Evolutionary conservation across 2,888 invertebrate species (phyloP).

Genomic region (Litoditis marina): DNA sequence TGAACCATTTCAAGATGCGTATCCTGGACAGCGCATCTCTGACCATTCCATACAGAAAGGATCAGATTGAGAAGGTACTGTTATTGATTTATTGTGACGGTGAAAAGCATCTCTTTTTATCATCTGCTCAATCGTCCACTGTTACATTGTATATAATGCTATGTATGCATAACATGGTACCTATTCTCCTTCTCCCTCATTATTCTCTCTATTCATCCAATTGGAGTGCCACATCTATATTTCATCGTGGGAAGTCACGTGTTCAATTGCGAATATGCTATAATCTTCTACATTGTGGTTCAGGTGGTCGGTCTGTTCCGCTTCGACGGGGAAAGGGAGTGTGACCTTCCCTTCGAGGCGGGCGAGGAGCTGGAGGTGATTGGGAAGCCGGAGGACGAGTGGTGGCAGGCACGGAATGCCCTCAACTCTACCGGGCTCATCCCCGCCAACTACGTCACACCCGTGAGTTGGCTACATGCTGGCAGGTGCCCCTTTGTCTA

Average conservation of each 20-base stretch:
- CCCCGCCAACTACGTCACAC: slow-evolving; percentile 84
- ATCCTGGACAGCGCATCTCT: slow-evolving; percentile 93
- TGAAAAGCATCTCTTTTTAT: neutral
- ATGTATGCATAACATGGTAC: neutral
- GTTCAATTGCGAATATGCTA: too few species aligned
- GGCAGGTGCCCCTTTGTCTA: too few species aligned
- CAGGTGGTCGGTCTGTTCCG: slow-evolving; percentile 33
- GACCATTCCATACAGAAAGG: slow-evolving; percentile 71
- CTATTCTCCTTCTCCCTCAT: neutral
- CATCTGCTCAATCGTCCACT: neutral
- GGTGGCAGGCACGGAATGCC: slow-evolving; percentile 94
- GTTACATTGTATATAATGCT: neutral
- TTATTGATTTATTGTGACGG: too few species aligned
- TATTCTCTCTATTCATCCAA: too few species aligned
- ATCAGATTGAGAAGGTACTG: slow-evolving; percentile 27
- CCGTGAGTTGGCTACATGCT: too few species aligned
- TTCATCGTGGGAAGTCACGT: too few species aligned
- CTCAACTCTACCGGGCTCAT: slow-evolving; percentile 85
- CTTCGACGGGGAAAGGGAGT: slow-evolving; percentile 74
- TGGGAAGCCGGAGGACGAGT: slow-evolving; percentile 68
- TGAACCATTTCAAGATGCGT: slow-evolving; percentile 90
- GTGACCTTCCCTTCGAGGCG: slow-evolving; percentile 90
- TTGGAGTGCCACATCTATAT: too few species aligned
- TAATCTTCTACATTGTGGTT: neutral
- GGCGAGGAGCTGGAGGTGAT: slow-evolving; percentile 85